phyloP scores from a whole-genome alignment of 2,113 vertebrate genomes.

The Hirundichthys speculiger region DNA sequence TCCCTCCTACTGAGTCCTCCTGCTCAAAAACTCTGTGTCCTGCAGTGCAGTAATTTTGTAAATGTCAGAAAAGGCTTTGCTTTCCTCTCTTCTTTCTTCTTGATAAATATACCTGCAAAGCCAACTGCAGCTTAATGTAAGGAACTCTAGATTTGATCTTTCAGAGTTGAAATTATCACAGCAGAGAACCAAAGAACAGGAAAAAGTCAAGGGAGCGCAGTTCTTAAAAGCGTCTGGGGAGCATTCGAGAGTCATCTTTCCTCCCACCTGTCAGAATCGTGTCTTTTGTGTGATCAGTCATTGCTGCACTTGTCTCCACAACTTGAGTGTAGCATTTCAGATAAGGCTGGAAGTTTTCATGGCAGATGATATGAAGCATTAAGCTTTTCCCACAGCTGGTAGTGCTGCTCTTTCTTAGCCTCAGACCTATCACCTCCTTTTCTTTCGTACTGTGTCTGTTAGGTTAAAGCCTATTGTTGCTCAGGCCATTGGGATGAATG shows the following conservation, averaged over 20 bases:
- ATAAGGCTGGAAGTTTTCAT: conserved; percentile 23
- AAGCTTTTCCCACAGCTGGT: conserved; percentile 19
- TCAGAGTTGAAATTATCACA: conserved; percentile 41
- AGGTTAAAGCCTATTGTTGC: conserved; percentile 64
- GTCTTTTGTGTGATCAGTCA: conserved; percentile 35
- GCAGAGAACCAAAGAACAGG: conserved; percentile 28
- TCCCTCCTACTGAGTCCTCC: conserved; percentile 52
- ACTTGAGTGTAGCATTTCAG: conserved; percentile 22
- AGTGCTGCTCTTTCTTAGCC: conserved; percentile 9
- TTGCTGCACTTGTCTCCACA: conserved; percentile 14
- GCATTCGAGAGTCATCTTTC: conserved; percentile 37
- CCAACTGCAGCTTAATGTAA: no score
- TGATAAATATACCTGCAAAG: conserved; percentile 58
- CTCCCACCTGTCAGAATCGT: conserved; percentile 34
- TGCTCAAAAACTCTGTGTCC: conserved; percentile 39
- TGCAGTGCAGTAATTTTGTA: conserved; percentile 46
- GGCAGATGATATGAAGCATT: conserved; percentile 22
- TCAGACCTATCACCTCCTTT: neutral
- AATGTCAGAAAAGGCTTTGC: conserved; percentile 46
- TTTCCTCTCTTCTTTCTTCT: conserved; percentile 20
- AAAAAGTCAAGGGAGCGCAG: conserved; percentile 24
- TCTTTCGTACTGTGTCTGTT: conserved; percentile 23
- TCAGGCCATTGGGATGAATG: conserved; percentile 56
- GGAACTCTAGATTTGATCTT: conserved; percentile 46
- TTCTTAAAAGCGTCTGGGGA: conserved; percentile 38